phyloP scores from a whole-genome alignment of 1,140 invertebrate species.

The Cryptotermes secundus region DNA sequence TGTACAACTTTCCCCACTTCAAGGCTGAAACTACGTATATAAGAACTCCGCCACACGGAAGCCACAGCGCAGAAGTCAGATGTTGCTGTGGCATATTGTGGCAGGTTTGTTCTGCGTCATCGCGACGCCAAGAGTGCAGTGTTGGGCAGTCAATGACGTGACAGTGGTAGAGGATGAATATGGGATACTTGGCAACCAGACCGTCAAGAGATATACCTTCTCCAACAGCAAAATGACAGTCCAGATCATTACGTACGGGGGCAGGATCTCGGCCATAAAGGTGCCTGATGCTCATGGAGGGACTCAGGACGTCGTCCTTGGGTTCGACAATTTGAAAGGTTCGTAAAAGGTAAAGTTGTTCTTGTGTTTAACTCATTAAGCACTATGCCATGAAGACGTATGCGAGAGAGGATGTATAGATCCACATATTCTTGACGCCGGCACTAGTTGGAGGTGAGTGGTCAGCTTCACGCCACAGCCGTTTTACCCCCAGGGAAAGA shows the following conservation, averaged over 20 bases:
- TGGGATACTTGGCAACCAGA: slow-evolving; percentile 28
- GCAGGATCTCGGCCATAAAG: slow-evolving; percentile 70
- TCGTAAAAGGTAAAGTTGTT: no score
- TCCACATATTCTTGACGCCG: no score
- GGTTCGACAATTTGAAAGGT: slow-evolving; percentile 73
- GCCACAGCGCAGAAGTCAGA: no score
- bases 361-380: no score
- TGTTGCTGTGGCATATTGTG: no score
- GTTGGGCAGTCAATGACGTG: not conserved
- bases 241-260: slow-evolving; percentile 73
- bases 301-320: slow-evolving; percentile 69
- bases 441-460: no score
- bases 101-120: not conserved
- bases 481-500: no score
- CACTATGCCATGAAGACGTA: no score
- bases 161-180: not conserved
- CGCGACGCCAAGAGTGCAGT: not conserved
- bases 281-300: slow-evolving; percentile 69
- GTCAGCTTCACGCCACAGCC: no score
- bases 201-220: slow-evolving; percentile 54
- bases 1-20: no score
- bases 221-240: slow-evolving; percentile 59
- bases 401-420: no score
- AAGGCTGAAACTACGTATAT: not conserved
- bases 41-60: no score